Conservation (phyloP, 2,113 vertebrate genomes). For the Pygoscelis antarcticus region DNA sequence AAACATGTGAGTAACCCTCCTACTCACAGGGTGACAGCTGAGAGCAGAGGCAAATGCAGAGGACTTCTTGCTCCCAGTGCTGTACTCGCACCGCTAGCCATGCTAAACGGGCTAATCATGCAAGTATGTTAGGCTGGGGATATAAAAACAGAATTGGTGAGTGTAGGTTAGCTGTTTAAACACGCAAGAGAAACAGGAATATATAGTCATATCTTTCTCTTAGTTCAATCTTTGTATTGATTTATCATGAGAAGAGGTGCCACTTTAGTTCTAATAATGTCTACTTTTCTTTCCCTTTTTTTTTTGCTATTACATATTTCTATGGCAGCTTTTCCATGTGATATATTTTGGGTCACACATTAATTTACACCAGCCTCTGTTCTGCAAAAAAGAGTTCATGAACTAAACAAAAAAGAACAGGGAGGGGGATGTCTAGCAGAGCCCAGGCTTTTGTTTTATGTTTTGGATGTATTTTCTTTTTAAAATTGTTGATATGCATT, state of each 20-base stretch:
- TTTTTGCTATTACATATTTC: neutral
- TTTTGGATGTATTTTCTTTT: constrained; percentile 46
- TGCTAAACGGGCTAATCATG: neutral
- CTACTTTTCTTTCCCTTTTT: neutral
- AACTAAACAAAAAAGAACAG: constrained; percentile 1
- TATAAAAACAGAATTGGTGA: neutral
- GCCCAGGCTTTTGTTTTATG: constrained; percentile 58
- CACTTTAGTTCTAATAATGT: neutral
- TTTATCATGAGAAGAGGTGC: neutral
- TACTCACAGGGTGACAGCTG: neutral
- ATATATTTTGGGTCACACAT: constrained; percentile 40
- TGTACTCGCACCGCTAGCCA: rapidly evolving
- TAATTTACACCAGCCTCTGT: constrained; percentile 66
- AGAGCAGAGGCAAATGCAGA: neutral
- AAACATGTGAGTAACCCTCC: neutral
- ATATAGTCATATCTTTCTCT: neutral
- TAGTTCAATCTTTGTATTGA: neutral
- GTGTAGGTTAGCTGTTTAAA: neutral
- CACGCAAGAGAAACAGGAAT: neutral
- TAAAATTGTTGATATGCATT: constrained; percentile 43
- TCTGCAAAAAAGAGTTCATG: constrained; percentile 50
- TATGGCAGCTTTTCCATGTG: constrained; percentile 14
- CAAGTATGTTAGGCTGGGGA: neutral
- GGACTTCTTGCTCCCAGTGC: neutral
- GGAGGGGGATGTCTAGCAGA: constrained; percentile 46